These are phyloP conservation scores for Montipora cactus DNA, from an alignment of 64 coral and sea anemone species.

Conservation along the genomic window DNA sequence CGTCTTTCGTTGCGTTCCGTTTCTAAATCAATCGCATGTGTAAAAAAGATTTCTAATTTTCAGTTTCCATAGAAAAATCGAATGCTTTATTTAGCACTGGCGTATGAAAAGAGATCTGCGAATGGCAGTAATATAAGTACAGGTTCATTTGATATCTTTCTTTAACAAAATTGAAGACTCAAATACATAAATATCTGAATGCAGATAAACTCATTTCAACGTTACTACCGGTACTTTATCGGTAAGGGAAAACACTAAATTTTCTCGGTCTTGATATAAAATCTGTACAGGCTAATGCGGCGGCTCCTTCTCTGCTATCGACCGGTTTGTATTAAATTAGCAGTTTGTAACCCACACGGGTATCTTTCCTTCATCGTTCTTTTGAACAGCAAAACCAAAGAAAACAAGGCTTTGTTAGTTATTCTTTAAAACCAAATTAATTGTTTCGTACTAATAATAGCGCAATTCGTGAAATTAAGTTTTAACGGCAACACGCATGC, in stretches of 20 bases:
- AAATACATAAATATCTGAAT: neutral
- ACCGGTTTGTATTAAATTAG: neutral
- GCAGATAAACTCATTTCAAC: constrained; percentile 1
- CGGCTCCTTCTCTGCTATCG: neutral
- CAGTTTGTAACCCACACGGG: too few relatives aligned
- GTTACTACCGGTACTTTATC: neutral
- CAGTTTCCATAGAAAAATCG: too few relatives aligned
- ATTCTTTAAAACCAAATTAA: neutral
- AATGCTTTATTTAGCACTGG: neutral
- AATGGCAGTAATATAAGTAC: too few relatives aligned
- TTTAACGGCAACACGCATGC: neutral
- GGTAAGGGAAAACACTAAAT: neutral
- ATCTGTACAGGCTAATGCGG: neutral
- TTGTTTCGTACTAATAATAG: neutral
- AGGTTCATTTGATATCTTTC: too few relatives aligned
- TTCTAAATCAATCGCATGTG: too few relatives aligned
- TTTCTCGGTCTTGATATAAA: constrained; percentile 20
- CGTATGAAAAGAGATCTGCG: neutral
- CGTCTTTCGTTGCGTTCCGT: too few relatives aligned
- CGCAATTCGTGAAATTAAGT: neutral
- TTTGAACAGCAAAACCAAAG: too few relatives aligned
- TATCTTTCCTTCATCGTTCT: too few relatives aligned
- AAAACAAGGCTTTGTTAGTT: neutral
- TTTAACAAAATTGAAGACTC: too few relatives aligned
- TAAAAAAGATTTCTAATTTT: too few relatives aligned